phyloP scores from a whole-genome alignment of 1,140 invertebrate genomes.

The Cylas formicarius region DNA sequence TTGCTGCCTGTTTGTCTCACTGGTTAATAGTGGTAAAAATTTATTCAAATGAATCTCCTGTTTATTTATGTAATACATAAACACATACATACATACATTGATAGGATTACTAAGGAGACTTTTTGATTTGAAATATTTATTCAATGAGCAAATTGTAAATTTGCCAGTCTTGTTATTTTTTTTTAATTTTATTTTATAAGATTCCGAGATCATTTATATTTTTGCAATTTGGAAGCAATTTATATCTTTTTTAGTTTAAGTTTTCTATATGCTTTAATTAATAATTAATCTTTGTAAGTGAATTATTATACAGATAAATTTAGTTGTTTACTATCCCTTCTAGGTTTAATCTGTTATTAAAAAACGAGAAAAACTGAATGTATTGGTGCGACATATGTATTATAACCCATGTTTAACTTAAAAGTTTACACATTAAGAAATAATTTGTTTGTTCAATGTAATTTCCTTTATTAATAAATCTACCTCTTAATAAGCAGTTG shows the following conservation, averaged over 20 bases:
- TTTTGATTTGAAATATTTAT: slow-evolving; percentile 14
- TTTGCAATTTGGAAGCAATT: slow-evolving; percentile 12
- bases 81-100: too few species aligned
- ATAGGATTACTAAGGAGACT: too few species aligned
- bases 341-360: too few species aligned
- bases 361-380: slow-evolving; percentile 8
- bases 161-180: slow-evolving; percentile 22
- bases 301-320: slow-evolving; percentile 4
- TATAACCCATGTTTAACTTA: slow-evolving; percentile 15
- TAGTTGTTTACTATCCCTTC: too few species aligned
- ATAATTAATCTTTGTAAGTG: slow-evolving; percentile 9
- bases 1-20: too few species aligned
- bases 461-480: slow-evolving; percentile 42
- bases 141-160: slow-evolving; percentile 24
- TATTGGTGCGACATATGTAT: slow-evolving; percentile 17
- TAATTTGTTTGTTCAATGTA: slow-evolving; percentile 36
- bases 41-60: too few species aligned
- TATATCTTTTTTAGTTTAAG: slow-evolving; percentile 5
- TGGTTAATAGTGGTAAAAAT: too few species aligned
- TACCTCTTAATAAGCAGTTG: slow-evolving; percentile 34
- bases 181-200: background rate
- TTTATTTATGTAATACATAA: too few species aligned
- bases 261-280: slow-evolving; percentile 20
- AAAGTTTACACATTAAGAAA: slow-evolving; percentile 11
- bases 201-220: background rate